Percentiles rank a stretch among this genome's conserved stretches.
phyloP scores from a whole-genome alignment of 2,888 invertebrate species.

The Lycophotia porphyrea region DNA sequence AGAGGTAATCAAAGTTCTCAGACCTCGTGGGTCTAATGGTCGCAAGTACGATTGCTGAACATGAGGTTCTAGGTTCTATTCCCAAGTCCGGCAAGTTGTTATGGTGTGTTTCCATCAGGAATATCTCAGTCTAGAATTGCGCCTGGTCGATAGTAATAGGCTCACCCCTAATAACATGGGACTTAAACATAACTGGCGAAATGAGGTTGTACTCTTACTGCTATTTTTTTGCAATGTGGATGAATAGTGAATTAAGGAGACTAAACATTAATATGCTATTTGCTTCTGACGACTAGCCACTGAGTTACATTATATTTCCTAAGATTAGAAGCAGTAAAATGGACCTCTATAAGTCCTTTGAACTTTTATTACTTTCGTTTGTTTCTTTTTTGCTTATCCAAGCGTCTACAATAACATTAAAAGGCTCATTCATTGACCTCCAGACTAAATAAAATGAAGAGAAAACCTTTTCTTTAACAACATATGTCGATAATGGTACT shows the following conservation, averaged over 20 bases:
- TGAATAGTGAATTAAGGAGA: neutral
- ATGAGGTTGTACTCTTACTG: neutral
- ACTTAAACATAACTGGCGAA: neutral
- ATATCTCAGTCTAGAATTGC: neutral
- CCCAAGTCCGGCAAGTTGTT: neutral
- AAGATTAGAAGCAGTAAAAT: neutral
- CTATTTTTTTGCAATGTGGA: neutral
- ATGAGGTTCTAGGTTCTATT: neutral
- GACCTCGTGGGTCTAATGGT: no score
- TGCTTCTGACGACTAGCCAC: neutral
- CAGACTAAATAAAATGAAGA: conserved; percentile 32
- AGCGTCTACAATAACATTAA: conserved; percentile 8
- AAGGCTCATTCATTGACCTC: conserved; percentile 36
- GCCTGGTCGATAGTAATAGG: neutral
- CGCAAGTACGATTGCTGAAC: neutral
- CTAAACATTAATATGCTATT: neutral
- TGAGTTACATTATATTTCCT: neutral
- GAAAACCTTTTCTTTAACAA: conserved; percentile 4
- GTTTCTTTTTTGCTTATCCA: neutral
- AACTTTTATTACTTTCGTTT: neutral
- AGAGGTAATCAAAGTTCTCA: neutral
- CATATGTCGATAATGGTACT: conserved; percentile 32
- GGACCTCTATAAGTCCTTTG: neutral
- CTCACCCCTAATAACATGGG: neutral
- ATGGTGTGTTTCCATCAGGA: neutral